Base-by-base conservation (phyloP, 2,113 vertebrate genomes). In the Eulacestoma nigropectus region DNA sequence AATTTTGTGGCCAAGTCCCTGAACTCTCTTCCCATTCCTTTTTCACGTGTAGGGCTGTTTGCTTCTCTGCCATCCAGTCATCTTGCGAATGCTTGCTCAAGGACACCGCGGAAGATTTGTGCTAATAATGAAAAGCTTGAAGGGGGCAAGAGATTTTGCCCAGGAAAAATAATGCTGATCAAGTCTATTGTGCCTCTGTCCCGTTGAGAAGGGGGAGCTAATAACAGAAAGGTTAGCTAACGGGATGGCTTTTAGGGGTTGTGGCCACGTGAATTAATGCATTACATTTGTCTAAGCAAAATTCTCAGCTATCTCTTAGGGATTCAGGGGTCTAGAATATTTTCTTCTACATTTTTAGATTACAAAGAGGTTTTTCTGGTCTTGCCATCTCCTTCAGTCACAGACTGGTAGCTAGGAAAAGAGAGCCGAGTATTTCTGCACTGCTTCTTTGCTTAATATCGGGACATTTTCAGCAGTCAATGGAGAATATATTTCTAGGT, bases 81-180 rank as follows among this genome's bases (percentile, higher is more conserved):
- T 94, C 90, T 95, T 63, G 91, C 9, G 32, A 93, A 97, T 75
- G 81, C 88, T 96, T 95, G 81, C 37, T 97, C 95, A 96, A 97
- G 93, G 91, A 97, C 95, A 82, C 81, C 0, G 16, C 1, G 33
- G 44, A 95, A 97, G 96, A 96, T 96, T 95, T 96, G 96, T 96
- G 94, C 92, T 95, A 97, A 96, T 97, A 97, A 96, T 96, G 90
- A 96, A 95, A 95, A 91, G 65, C 76, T 92, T 87, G 91, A 96
- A 96, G 76, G 60, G 89, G 93, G 67, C 30, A 78, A 88, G 92
- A 96, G 89, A 92, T 89, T 95, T 96, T 90, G 18, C 85, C 84
- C 75, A 42, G 95, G 94, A 94, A 93, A 92, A 95, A 91, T 70
- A 84, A 87, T 74, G 91, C 32, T 27, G 0, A 91, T 46, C 78